A percentile compares a stretch with the other conserved stretches of the same genome.
phyloP scores from a whole-genome alignment of 2,113 vertebrate genomes.

The Litocranius walleri region DNA sequence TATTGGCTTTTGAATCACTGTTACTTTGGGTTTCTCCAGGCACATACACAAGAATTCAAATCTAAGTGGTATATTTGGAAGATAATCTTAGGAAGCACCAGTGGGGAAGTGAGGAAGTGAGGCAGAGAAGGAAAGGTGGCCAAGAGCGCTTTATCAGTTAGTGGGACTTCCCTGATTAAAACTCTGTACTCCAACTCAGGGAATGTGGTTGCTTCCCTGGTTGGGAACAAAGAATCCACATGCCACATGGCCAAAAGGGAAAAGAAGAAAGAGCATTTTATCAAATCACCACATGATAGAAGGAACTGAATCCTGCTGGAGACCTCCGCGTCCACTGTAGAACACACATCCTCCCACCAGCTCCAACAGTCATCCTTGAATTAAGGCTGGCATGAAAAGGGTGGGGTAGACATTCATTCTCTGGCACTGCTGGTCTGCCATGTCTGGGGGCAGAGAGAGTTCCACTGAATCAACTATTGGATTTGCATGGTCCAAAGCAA shows the following conservation, averaged over 20 bases:
- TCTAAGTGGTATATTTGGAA: background rate
- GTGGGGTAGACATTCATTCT: background rate
- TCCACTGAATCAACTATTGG: background rate
- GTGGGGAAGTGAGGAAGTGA: background rate
- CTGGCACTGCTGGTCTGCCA: background rate
- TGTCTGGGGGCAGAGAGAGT: background rate
- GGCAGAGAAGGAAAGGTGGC: background rate
- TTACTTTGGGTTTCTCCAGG: background rate
- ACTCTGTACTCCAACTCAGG: background rate
- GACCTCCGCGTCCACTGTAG: background rate
- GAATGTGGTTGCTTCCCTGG: background rate
- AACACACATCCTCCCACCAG: background rate
- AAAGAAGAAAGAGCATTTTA: background rate
- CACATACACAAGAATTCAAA: background rate
- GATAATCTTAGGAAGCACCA: background rate
- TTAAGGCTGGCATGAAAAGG: rapidly evolving
- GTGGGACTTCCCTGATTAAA: background rate
- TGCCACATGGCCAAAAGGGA: background rate
- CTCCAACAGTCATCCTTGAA: background rate
- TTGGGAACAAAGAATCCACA: background rate
- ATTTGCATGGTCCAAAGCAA: background rate
- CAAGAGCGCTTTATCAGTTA: background rate
- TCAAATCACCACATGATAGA: background rate
- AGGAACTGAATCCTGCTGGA: background rate
- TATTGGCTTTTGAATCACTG: background rate